phyloP scores from a whole-genome alignment of 2,888 invertebrate species.

The Chalcosyrphus nemorum region DNA sequence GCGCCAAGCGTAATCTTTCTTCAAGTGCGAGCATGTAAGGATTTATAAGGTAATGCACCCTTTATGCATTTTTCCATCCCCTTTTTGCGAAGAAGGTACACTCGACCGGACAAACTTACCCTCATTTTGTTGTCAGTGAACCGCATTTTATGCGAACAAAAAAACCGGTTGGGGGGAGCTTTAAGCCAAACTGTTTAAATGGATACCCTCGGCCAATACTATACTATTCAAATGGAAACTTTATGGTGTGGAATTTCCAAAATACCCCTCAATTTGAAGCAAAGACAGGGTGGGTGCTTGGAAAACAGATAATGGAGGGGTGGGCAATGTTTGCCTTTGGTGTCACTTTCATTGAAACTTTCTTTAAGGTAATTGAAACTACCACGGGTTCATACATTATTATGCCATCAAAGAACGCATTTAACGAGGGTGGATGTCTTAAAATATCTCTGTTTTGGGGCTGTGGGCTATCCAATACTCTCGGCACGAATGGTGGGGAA shows the following conservation, averaged over 20 bases:
- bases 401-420: constrained; percentile 33
- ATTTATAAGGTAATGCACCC: constrained; percentile 45
- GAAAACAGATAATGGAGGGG: constrained; percentile 10
- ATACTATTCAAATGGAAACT: constrained; percentile 26
- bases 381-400: constrained; percentile 27
- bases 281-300: no score
- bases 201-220: background rate
- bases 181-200: constrained; percentile 47
- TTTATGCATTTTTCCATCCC: constrained; percentile 21
- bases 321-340: background rate
- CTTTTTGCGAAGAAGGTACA: constrained; percentile 3
- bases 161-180: constrained; percentile 3
- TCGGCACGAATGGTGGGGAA: background rate
- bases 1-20: constrained; percentile 62
- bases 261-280: constrained; percentile 8
- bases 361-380: constrained; percentile 44
- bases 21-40: constrained; percentile 58
- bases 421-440: constrained; percentile 8
- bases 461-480: background rate
- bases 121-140: constrained; percentile 56
- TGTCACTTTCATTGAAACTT: constrained; percentile 29
- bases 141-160: constrained; percentile 38
- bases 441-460: background rate
- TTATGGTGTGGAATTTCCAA: constrained; percentile 55
- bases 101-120: constrained; percentile 68